Base-by-base conservation (phyloP, 2,797 vertebrate genomes). In the Novumbra hubbsi region DNA sequence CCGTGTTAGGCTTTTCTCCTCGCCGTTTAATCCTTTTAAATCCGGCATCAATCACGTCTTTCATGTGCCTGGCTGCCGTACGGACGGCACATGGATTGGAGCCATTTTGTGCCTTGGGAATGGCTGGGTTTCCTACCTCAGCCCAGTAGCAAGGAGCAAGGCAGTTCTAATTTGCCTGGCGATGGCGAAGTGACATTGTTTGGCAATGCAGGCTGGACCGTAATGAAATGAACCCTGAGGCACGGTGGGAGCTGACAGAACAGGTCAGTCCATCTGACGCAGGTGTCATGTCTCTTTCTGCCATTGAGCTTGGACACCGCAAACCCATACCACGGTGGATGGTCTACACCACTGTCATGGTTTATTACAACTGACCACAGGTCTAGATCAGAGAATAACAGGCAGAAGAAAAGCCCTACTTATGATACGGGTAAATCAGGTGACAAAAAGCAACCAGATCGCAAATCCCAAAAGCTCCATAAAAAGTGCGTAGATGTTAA, bases 171-270 rank as follows among this genome's bases (percentile, higher is more conserved):
- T 90, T 89, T 87, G 83, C 87, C 90, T 87, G 83, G 80, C 81
- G 78, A 76, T 80, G 77, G 71, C 77, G 75, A 80, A 80, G 76
- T 72, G 79, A 72, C 50, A 68, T 45, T 52, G 87, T 84, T 78
- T 70, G 79, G 87, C 84, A 86, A 81, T 5, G 65, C 76, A 81
- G 84, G 78, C 19, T 62, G 68, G 68, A 80, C 73, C 49, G 78
- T 88, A 87, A 88, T 87, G 86, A 89, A 90, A 90, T 86, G 86
- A 81, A 68, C 78, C 83, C 73, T 30, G 79, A 81, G 76, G 83
- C 74, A 75, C 78, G 65, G 81, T 79, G 68, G 80, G 80, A 71
- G 80, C 75, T 73, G 74, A 80, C 77, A 78, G 83, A 14, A 45
- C 12, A 84, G 86, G 88, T 88, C 85, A 72, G 83, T 49, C 71